These are phyloP conservation scores for Neodiprion pinetum DNA, from an alignment of 1,140 invertebrate species.

Conservation along the genomic window DNA sequence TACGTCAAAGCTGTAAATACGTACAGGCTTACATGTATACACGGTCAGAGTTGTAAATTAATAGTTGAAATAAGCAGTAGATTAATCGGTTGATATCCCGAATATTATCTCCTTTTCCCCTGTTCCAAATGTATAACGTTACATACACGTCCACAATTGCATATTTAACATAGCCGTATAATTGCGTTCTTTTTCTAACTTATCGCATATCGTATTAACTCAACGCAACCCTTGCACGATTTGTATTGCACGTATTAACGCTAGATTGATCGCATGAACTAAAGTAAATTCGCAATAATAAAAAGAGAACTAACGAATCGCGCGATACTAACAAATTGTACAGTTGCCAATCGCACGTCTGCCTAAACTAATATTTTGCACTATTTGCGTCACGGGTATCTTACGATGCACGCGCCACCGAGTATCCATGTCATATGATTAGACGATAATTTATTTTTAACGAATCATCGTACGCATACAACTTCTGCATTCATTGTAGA, in stretches of 20 bases:
- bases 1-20: not conserved
- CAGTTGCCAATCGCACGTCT: not conserved
- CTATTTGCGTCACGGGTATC: too few relatives aligned
- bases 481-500: too few relatives aligned
- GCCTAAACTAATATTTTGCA: too few relatives aligned
- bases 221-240: not conserved
- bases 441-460: too few relatives aligned
- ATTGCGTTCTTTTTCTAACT: not conserved
- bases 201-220: not conserved
- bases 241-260: not conserved
- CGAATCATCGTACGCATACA: too few relatives aligned
- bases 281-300: not conserved
- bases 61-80: not conserved
- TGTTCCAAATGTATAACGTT: not conserved
- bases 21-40: not conserved
- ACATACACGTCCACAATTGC: too few relatives aligned
- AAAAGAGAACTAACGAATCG: too few relatives aligned
- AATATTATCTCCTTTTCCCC: not conserved
- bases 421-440: too few relatives aligned
- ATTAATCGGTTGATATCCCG: constrained; percentile 2
- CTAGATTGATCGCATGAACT: not conserved
- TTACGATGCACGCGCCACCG: too few relatives aligned
- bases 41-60: not conserved
- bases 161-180: too few relatives aligned
- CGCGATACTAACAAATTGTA: too few relatives aligned